Evolutionary conservation across 2,113 vertebrate genomes (phyloP).

Genomic region (Micromys minutus): DNA sequence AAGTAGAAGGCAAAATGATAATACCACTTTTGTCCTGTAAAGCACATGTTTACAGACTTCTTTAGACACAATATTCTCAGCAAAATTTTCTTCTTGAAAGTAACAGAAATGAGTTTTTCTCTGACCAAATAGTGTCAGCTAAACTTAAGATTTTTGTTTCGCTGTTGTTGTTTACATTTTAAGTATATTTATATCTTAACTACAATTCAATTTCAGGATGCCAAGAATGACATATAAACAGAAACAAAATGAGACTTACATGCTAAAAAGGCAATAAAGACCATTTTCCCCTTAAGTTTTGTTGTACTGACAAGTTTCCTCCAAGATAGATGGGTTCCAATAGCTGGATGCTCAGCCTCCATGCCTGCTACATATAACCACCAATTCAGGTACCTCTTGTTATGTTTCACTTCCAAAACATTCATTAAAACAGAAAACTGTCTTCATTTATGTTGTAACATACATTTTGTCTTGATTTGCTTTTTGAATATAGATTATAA

Average conservation of each 20-base stretch:
- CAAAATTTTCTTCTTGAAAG: slow-evolving; percentile 65
- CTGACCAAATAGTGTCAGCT: slow-evolving; percentile 43
- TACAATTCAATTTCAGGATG: slow-evolving; percentile 1
- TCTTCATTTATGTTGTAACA: neutral
- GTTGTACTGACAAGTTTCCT: neutral
- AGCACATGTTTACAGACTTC: slow-evolving; percentile 17
- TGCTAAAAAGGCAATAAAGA: neutral
- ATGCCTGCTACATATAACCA: neutral
- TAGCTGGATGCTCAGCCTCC: neutral
- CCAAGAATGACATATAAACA: slow-evolving; percentile 18
- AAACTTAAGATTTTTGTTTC: slow-evolving; percentile 20
- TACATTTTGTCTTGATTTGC: neutral
- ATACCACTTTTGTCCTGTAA: slow-evolving; percentile 37
- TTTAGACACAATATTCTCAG: slow-evolving; percentile 55
- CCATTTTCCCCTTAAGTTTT: neutral
- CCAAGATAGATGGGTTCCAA: neutral
- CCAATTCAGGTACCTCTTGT: neutral
- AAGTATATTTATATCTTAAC: neutral
- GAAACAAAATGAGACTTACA: neutral
- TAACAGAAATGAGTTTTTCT: slow-evolving; percentile 38
- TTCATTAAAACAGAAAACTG: slow-evolving; percentile 21
- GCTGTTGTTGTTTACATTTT: neutral
- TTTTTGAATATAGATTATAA: neutral
- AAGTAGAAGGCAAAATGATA: slow-evolving; percentile 67
- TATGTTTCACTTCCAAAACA: slow-evolving; percentile 26